phyloP scores from a whole-genome alignment of 2,797 vertebrate species.

The Anomalospiza imberbis region DNA sequence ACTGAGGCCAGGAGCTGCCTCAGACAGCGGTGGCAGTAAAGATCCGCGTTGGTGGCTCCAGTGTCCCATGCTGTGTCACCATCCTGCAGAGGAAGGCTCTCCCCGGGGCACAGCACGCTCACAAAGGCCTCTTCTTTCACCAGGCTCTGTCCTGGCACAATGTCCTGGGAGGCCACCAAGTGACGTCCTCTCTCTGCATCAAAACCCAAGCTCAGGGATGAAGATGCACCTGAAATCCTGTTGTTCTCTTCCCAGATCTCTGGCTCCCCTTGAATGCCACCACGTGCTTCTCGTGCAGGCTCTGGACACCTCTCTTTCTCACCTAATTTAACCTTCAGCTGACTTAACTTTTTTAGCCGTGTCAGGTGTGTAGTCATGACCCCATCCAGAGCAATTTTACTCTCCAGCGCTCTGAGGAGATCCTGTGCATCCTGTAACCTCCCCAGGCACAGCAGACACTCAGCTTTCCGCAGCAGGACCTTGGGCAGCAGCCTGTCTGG shows the following conservation, averaged over 20 bases:
- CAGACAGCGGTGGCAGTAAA: conserved; percentile 88
- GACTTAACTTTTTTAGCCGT: conserved; percentile 51
- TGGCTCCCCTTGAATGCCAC: background rate
- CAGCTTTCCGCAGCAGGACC: conserved; percentile 77
- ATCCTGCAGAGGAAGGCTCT: background rate
- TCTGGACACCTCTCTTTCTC: background rate
- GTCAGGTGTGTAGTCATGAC: background rate
- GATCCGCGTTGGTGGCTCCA: conserved; percentile 63
- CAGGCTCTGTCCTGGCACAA: conserved; percentile 82
- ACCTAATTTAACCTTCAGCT: conserved; percentile 33
- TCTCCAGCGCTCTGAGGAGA: conserved; percentile 17
- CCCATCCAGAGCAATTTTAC: background rate
- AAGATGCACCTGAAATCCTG: conserved; percentile 57
- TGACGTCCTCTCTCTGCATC: conserved; percentile 83
- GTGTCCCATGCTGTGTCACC: conserved; percentile 28
- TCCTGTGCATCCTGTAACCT: conserved; percentile 50
- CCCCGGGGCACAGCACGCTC: conserved; percentile 82
- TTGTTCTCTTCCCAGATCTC: conserved; percentile 51
- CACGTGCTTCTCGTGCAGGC: background rate
- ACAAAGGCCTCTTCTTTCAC: conserved; percentile 86
- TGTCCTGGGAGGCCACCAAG: conserved; percentile 79
- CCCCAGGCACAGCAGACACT: conserved; percentile 78
- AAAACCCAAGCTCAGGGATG: conserved; percentile 71
- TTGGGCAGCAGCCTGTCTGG: conserved; percentile 84
- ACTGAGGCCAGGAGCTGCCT: conserved; percentile 69